phyloP scores from a whole-genome alignment of 2,113 vertebrate species.

The Zeus faber region DNA sequence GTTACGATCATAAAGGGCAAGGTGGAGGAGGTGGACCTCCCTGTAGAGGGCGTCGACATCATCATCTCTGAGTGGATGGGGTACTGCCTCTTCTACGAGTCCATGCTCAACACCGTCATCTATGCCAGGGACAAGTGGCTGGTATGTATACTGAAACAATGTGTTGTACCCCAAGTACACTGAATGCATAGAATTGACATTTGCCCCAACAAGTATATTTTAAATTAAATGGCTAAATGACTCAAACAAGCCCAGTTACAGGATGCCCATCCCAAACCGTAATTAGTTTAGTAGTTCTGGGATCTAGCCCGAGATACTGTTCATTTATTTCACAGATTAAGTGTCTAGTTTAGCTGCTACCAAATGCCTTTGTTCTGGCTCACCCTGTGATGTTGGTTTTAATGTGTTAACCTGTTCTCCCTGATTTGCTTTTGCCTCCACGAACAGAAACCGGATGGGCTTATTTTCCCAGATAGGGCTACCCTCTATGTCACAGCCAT shows the following conservation, averaged over 20 bases:
- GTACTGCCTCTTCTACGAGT: conserved; percentile 93
- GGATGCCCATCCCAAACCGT: too few relatives aligned
- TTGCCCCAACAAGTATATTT: too few relatives aligned
- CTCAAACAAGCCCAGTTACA: too few relatives aligned
- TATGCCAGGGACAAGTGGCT: conserved; percentile 93
- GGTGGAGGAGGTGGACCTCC: conserved; percentile 90
- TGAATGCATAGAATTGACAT: too few relatives aligned
- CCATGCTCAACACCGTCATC: conserved; percentile 93
- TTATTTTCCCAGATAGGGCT: conserved; percentile 91
- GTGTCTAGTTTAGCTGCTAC: too few relatives aligned
- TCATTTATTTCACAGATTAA: too few relatives aligned
- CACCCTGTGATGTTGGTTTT: too few relatives aligned
- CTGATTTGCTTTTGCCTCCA: not conserved
- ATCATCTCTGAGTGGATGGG: conserved; percentile 97
- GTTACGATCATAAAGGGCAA: conserved; percentile 94
- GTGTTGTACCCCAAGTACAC: too few relatives aligned
- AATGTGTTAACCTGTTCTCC: not conserved
- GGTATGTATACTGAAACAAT: conserved; percentile 81
- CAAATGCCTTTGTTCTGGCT: too few relatives aligned
- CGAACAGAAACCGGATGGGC: conserved; percentile 83
- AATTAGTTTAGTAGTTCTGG: too few relatives aligned
- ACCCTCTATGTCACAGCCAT: conserved; percentile 90
- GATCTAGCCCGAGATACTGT: too few relatives aligned
- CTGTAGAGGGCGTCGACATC: conserved; percentile 88
- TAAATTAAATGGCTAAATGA: too few relatives aligned